phyloP scores from a whole-genome alignment of 2,888 invertebrate species.

The Magallana nippona region DNA sequence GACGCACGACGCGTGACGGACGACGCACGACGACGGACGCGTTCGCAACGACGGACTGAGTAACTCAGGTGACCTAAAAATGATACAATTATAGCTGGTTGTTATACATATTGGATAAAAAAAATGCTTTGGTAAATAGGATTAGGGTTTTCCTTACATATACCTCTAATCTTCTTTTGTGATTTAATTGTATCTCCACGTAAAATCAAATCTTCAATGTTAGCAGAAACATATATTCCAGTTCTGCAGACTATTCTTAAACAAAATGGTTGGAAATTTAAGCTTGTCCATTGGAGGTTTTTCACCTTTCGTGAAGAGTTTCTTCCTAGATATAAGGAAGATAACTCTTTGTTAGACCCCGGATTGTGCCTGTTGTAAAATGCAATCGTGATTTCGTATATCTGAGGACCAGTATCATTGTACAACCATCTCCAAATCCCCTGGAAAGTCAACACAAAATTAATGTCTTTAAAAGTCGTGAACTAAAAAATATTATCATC shows the following conservation, averaged over 20 bases:
- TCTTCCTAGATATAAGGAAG: not conserved
- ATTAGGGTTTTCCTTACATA: not conserved
- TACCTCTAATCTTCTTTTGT: not conserved
- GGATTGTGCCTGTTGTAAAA: not conserved
- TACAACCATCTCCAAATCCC: not conserved
- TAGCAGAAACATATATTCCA: not conserved
- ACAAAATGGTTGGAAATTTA: not conserved
- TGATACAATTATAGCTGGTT: too few species aligned
- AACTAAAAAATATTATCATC: too few species aligned
- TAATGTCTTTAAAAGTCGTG: not conserved
- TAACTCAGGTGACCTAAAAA: too few species aligned
- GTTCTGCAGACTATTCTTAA: constrained; percentile 1
- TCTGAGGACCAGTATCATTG: not conserved
- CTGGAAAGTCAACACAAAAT: not conserved
- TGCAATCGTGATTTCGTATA: not conserved
- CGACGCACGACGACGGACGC: too few species aligned
- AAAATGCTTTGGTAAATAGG: too few species aligned
- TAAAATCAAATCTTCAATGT: not conserved
- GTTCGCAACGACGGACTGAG: too few species aligned
- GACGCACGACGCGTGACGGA: too few species aligned
- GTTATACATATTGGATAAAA: too few species aligned
- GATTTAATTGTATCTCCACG: not conserved
- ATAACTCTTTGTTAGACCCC: not conserved
- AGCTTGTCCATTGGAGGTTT: not conserved
- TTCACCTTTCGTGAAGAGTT: not conserved